Percentiles rank a stretch among this genome's conserved stretches.
These are phyloP conservation scores for Neogale vison DNA, from an alignment of 2,113 vertebrate species.

Conservation along the genomic window DNA sequence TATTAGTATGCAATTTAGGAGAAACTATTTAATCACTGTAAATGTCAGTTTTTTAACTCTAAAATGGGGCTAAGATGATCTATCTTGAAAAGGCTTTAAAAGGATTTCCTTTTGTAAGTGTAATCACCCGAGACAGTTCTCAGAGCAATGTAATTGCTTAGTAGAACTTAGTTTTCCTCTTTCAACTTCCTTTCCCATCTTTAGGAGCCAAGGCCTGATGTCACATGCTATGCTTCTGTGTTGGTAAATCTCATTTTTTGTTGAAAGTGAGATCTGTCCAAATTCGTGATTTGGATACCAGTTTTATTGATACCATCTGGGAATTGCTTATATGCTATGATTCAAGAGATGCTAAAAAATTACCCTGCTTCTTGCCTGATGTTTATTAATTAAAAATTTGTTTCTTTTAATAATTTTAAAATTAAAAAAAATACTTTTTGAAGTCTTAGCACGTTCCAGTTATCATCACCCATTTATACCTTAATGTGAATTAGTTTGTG, in stretches of 20 bases:
- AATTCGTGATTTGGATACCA: not conserved
- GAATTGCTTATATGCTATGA: not conserved
- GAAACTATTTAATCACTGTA: not conserved
- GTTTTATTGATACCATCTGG: not conserved
- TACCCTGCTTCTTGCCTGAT: not conserved
- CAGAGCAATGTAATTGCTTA: not conserved
- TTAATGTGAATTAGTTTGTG: not conserved
- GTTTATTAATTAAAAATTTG: not conserved
- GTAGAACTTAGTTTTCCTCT: not conserved
- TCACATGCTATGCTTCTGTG: not conserved
- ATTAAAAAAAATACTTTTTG: not conserved
- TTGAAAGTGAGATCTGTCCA: not conserved
- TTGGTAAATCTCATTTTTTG: not conserved
- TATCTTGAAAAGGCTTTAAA: not conserved
- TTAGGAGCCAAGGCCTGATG: not conserved
- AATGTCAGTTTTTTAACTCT: constrained; percentile 6
- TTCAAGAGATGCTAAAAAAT: not conserved
- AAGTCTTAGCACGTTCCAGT: not conserved
- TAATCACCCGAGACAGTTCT: not conserved
- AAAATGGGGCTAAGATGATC: not conserved
- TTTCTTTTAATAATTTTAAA: constrained; percentile 22
- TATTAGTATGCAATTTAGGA: not conserved
- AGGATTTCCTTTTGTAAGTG: not conserved
- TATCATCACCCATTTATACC: not conserved
- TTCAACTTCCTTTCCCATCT: not conserved